Conservation (phyloP, 2,888 invertebrate genomes). For the Tipula helvola region DNA sequence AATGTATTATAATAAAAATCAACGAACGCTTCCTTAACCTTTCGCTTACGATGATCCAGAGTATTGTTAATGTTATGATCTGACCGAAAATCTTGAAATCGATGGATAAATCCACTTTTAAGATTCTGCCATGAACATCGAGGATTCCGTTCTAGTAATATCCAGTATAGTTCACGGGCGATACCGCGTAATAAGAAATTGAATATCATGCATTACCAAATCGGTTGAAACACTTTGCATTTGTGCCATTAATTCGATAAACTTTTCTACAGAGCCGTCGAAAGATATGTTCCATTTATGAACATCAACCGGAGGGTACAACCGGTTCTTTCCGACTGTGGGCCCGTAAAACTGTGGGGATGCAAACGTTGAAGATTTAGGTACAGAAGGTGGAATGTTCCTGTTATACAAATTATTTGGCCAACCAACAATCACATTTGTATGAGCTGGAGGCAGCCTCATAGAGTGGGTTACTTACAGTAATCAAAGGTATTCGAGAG, state of each 20-base stretch:
- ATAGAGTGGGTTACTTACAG: too few relatives aligned
- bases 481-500: too few relatives aligned
- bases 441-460: too few relatives aligned
- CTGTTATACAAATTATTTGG: too few relatives aligned
- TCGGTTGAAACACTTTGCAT: neutral
- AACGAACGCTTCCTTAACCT: neutral
- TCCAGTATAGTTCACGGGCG: neutral
- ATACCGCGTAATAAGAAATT: neutral
- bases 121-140: neutral
- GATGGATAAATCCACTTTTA: neutral
- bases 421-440: too few relatives aligned
- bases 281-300: neutral
- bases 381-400: too few relatives aligned
- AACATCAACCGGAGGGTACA: neutral
- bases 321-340: too few relatives aligned
- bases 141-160: neutral
- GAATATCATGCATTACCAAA: neutral
- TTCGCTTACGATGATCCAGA: neutral
- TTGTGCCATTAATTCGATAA: neutral
- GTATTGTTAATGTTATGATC: neutral
- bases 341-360: too few relatives aligned
- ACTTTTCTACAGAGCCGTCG: neutral
- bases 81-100: neutral
- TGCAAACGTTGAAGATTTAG: too few relatives aligned
- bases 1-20: neutral